Base-by-base conservation (phyloP, 2,797 vertebrate species). In the Ataeniobius toweri region DNA sequence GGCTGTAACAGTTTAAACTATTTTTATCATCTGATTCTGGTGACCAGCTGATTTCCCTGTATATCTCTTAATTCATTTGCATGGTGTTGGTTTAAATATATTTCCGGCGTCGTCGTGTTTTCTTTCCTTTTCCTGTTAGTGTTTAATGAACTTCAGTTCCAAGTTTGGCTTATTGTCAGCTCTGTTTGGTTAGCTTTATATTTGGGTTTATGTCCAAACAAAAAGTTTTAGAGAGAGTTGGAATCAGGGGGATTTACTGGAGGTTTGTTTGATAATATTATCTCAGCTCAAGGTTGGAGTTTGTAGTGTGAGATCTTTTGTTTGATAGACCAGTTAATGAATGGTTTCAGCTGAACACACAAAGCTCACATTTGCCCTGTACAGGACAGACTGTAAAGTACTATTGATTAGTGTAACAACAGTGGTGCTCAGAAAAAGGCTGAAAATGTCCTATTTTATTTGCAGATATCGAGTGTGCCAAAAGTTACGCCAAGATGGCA, bases 401-500 rank as follows among this genome's bases (percentile, higher is more conserved):
- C 67, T 20, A 41, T 39, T 55, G 9, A 53, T 56, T 31, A 18
- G 9, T 41, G 6, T 13, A 22, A 56, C 50, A 56, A 46, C 26
- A 44, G 41, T 8, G 5, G 56, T 28, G 14, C 28, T 58, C 36
- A 46, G 55, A 16, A 16, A 44, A 3, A 3, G n/a, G 20, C 46
- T 63, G 14, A 10, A 24, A 28, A 26, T 26, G 6, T 65, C 24
- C 6, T 6, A 26, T 58, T 74, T 55, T 90, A 5, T 92, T 91
- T 89, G 76, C 93, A 99, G 98, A 99, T 93, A 91, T 97, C 24
- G 98, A 99, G 78, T 97, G 97, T 88, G 96, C 97, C 78, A 98
- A 97, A 94, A 97, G 94, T 88, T 95, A 97, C 58, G 92, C 97
- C 86, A 99, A 99, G 94, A 97, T 99, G 96, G 97, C 98, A 1